Evolutionary conservation across 2,113 vertebrate species (phyloP), one percentile per base, ranked within the genome.

Genomic region (Zingel zingel): DNA sequence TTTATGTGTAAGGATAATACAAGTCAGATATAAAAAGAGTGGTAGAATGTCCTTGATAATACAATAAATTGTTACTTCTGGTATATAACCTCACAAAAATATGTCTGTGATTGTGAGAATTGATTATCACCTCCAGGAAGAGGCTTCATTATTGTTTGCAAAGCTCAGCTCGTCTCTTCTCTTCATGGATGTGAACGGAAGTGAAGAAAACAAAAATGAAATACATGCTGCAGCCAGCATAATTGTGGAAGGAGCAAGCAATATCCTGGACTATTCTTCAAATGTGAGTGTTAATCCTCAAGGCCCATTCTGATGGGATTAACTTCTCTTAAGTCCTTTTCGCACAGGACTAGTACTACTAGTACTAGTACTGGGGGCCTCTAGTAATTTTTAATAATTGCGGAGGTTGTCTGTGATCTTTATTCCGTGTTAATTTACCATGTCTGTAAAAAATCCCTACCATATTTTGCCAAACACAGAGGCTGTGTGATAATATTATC

Each of bases 241-340:
- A 62, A 90, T 98, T 2, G 92, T 98, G 64, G 92, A 88, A 19
- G 96, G 95, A 66, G 88, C 94, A 45, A 95, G 96, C 87, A 95
- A 83, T 3, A 92, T 98, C 48, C 81, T 99, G 25, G 90, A 88
- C 75, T 95, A 93, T 64, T 93, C 95, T 25, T 82, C 84, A 27
- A 89, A 19, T 51, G 92, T 83, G 71, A 89, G 89, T 82, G 3
- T 56, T 64, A 53, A 5, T 53, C 47, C 4, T 64, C 3, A 36
- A 33, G 21, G 23, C 4, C 1, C 0, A 11, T 13, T 18, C 3
- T 43, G 27, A 63, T n/a, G 9, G 5, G 65, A 47, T 83, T 63
- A 27, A 36, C 50, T 70, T 75, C 14, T 63, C 13, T 43, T 43
- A 43, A 43, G 0, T 43, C 10, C 39, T 43, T 43, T 43, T 43